phyloP scores from a whole-genome alignment of 2,113 vertebrate genomes.

The Silurus glanis region DNA sequence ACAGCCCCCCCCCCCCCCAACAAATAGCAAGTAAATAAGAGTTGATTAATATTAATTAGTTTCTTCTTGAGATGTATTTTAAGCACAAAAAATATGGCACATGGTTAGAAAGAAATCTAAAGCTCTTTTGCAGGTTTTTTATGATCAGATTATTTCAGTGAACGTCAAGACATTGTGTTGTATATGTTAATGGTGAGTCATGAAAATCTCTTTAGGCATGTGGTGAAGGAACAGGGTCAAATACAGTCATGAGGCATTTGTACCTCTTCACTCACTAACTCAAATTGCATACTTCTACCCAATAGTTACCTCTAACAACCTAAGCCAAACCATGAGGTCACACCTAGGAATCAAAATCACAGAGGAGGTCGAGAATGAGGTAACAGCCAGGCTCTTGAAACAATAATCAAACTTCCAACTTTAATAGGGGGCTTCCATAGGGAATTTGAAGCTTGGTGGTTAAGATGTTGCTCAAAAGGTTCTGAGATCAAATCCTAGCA shows the following conservation, averaged over 20 bases:
- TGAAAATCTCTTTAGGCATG: background rate
- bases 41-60: background rate
- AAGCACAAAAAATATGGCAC: background rate
- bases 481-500: no score
- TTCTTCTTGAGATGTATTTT: no score
- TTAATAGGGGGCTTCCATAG: no score
- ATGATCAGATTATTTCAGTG: background rate
- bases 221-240: background rate
- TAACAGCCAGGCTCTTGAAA: background rate
- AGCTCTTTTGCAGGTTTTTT: background rate
- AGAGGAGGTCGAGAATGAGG: background rate
- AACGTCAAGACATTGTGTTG: background rate
- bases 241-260: slow-evolving; percentile 5
- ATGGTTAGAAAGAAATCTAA: background rate
- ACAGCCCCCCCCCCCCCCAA: background rate
- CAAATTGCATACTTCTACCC: slow-evolving; percentile 26
- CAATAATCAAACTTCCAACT: background rate
- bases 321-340: slow-evolving; percentile 41
- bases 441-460: no score
- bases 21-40: background rate
- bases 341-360: slow-evolving; percentile 18
- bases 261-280: slow-evolving; percentile 25
- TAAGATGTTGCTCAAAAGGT: no score
- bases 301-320: slow-evolving; percentile 8
- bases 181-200: background rate